These are phyloP conservation scores for Diabrotica balteata DNA, from an alignment of 2,888 invertebrate species.

Conservation along the genomic window DNA sequence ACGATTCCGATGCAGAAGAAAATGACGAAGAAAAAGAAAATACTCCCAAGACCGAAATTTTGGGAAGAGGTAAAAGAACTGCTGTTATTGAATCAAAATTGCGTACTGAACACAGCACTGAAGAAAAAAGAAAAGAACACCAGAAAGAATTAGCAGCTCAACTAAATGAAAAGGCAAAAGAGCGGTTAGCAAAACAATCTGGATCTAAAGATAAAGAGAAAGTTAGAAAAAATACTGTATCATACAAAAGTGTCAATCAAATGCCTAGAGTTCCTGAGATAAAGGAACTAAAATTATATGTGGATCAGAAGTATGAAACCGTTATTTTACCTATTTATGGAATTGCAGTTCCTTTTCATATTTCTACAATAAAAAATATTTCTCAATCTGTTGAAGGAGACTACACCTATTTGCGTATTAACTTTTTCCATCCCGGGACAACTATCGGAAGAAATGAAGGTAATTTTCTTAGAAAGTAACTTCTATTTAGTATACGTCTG, in stretches of 20 bases:
- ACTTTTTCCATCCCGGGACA: constrained; percentile 98
- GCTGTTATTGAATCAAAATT: constrained; percentile 93
- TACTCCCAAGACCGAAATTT: constrained; percentile 67
- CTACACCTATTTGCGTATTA: constrained; percentile 96
- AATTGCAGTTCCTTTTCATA: constrained; percentile 96
- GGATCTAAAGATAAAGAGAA: constrained; percentile 87
- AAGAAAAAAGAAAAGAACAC: constrained; percentile 96
- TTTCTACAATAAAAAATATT: constrained; percentile 98
- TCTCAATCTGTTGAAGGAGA: constrained; percentile 98
- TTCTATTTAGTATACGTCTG: no score
- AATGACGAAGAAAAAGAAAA: constrained; percentile 80
- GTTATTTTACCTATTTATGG: constrained; percentile 98
- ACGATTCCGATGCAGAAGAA: constrained; percentile 80
- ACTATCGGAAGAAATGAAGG: constrained; percentile 93
- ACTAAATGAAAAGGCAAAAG: constrained; percentile 91
- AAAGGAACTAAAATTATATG: constrained; percentile 91
- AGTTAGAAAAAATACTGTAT: constrained; percentile 91
- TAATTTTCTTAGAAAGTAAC: constrained; percentile 13
- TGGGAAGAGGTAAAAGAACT: constrained; percentile 82
- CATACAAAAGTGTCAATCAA: constrained; percentile 90
- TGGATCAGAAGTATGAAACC: constrained; percentile 97
- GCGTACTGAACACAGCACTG: constrained; percentile 92
- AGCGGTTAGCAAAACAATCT: constrained; percentile 87
- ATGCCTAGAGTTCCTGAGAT: constrained; percentile 95
- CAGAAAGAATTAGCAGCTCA: constrained; percentile 92